Conservation (phyloP, 2,113 vertebrate species). For the Montifringilla adamsi region DNA sequence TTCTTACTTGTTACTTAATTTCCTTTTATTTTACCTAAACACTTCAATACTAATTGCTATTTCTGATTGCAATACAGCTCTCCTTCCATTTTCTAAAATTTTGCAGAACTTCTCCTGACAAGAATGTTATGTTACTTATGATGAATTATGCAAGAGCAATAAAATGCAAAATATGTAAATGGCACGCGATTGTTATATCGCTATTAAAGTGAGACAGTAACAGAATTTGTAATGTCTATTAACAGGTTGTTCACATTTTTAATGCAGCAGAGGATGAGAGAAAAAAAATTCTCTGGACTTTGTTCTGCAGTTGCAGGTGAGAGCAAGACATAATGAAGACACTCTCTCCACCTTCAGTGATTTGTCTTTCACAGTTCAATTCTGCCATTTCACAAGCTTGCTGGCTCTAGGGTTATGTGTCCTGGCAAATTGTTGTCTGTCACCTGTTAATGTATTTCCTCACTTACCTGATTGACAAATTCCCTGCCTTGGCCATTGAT, state of each 20-base stretch:
- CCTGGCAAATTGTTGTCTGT: constrained; percentile 64
- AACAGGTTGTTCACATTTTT: constrained; percentile 27
- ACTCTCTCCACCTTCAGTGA: neutral
- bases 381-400: constrained; percentile 61
- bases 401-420: constrained; percentile 42
- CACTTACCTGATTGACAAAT: constrained; percentile 62
- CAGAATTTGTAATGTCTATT: constrained; percentile 46
- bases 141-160: constrained; percentile 60
- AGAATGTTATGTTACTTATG: constrained; percentile 11
- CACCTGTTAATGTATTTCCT: constrained; percentile 70
- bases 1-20: neutral
- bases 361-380: constrained; percentile 62
- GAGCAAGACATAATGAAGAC: neutral
- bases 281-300: neutral
- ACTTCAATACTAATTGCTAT: neutral
- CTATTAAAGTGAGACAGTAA: constrained; percentile 27
- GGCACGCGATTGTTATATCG: neutral
- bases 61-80: neutral
- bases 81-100: constrained; percentile 38
- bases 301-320: neutral
- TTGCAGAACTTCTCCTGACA: constrained; percentile 25
- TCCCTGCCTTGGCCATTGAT: constrained; percentile 54
- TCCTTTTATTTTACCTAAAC: neutral
- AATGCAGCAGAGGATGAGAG: neutral
- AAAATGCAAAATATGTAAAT: constrained; percentile 61